These are phyloP conservation scores for Oncopodura yosiiana DNA, from an alignment of 1,140 invertebrate genomes.

Conservation along the genomic window DNA sequence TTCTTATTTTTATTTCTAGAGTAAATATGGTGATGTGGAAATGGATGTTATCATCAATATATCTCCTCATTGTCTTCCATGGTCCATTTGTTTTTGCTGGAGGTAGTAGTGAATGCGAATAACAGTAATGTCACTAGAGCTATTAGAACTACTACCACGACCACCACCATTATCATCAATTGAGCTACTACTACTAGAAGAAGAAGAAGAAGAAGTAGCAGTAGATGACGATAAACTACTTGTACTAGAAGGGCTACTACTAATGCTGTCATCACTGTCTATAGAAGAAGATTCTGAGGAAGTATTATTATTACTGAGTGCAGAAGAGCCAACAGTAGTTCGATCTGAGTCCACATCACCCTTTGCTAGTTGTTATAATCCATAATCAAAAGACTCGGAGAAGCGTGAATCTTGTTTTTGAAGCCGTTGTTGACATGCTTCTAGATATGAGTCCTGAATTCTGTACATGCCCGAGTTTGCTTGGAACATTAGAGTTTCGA, in stretches of 20 bases:
- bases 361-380: constrained; percentile 42
- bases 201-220: background rate
- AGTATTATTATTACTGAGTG: no score
- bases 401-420: constrained; percentile 76
- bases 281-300: background rate
- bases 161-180: no score
- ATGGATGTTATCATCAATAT: no score
- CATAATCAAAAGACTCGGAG: constrained; percentile 67
- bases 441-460: constrained; percentile 74
- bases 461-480: constrained; percentile 85
- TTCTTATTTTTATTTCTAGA: no score
- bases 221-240: background rate
- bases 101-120: no score
- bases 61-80: no score
- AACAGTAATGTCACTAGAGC: no score
- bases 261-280: background rate
- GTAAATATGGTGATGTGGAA: no score
- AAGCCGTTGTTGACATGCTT: constrained; percentile 73
- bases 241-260: background rate
- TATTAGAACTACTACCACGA: no score
- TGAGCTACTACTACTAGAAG: background rate
- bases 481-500: constrained; percentile 86
- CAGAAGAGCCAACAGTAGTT: no score
- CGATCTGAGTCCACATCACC: constrained; percentile 1
- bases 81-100: no score